Base-by-base conservation (phyloP, 2,113 vertebrate species). In the Rattus rattus region DNA sequence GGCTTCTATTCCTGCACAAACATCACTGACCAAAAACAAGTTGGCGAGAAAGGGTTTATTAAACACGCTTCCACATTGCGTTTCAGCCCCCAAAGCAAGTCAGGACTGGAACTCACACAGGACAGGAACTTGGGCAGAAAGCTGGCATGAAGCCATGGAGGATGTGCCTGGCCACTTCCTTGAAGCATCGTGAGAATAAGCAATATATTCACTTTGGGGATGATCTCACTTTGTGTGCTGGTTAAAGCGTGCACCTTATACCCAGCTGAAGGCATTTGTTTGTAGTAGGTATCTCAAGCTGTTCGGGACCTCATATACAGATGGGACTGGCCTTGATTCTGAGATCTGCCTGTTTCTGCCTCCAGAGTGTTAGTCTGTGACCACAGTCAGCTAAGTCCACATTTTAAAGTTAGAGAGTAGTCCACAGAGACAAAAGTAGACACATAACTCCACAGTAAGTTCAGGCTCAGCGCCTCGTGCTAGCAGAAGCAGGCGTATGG, bases 371-470 rank as follows among this genome's bases (percentile, higher is more conserved):
- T 63, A 19, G 83, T 61, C 63, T 83, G 22, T 30, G 26, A 85
- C 36, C 26, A 47, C 7, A 61, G 36, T 28, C 26, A 47, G 61
- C 52, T 85, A 59, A 96, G 14, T 83, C 59, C 65, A 20, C 47
- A 87, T 90, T 94, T 39, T 84, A 92, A 94, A 54, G 73, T 52
- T 87, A n/a, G 61, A 22, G 87, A 69, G 19, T 43, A 63, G 36
- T 76, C 33, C 8, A 12, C 56, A n/a, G 70, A 24, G 54, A 65
- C 13, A n/a, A 86, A 69, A 76, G 19, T 70, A 80, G 54, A 39
- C 90, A 6, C 36, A 70, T 69, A 84, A n/a, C 24, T 56, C 17
- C 14, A 47, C 76, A 17, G 2, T n/a, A 19, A 47, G 8, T 87
- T 73, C 28, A 87, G 59, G 77, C 36, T 61, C 43, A 56, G n/a